Base-by-base conservation (phyloP, 2,797 vertebrate genomes). In the Paramormyrops hopkinsi region DNA sequence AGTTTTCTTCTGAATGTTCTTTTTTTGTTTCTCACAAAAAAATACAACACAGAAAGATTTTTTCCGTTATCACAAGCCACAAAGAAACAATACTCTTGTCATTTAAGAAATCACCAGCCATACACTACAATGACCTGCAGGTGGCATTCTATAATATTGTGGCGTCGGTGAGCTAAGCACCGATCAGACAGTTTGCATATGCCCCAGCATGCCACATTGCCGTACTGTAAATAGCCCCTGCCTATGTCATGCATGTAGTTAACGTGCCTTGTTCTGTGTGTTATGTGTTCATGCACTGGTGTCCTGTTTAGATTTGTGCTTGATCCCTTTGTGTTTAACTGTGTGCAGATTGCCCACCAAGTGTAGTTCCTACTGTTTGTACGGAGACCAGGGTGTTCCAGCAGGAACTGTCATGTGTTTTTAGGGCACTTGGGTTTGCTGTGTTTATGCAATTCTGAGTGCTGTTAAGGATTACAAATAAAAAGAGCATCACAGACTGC, bases 61-160 rank as follows among this genome's bases (percentile, higher is more conserved):
- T 88, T 69, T 48, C 91, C 56, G 88, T 87, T 90, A 89, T 83
- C 83, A 89, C 54, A 90, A 79, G 88, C 56, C 90, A 89, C 65
- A 83, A 87, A 92, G 76, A 83, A 82, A 88, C 84, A 91, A 92
- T 91, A 86, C 88, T 88, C 90, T 19, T 91, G 76, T 90, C 88
- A 89, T 90, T 44, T 88, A 82, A 83, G 11, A 22, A 73, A 73
- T 14, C 62, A 29, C 86, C 88, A 88, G 51, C 69, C 62, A 83
- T 88, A 59, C 76, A 48, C 88, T 82, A 89, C 62, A 46, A 90
- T 22, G 54, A 89, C 83, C 48, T 50, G 87, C 29, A 56, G 37
- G 53, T 84, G 88, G 89, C 89, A 83, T 87, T 88, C 56, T 82
- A 88, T 86, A 73, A 90, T 85, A 86, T 65, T 29, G 59, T 62